Evolutionary conservation across 2,888 invertebrate genomes (phyloP).

Genomic region (Pyralis farinalis): DNA sequence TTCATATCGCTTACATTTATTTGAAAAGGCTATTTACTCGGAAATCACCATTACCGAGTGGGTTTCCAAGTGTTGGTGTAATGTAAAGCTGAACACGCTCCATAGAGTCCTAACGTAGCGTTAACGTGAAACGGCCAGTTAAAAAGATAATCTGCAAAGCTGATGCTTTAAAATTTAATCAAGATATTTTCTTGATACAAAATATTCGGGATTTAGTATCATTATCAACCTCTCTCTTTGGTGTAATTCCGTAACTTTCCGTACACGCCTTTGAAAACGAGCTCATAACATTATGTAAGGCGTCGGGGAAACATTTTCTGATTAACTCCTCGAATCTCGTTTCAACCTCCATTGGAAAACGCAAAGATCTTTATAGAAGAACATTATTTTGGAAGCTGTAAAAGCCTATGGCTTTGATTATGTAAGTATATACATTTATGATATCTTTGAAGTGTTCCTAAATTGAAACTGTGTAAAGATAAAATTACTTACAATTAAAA

Average conservation of each 20-base stretch:
- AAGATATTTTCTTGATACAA: slow-evolving; percentile 8
- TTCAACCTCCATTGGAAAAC: slow-evolving; percentile 1
- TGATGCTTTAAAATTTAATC: slow-evolving; percentile 14
- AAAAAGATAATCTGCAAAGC: slow-evolving; percentile 7
- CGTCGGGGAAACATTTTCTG: slow-evolving; percentile 18
- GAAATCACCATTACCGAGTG: background rate
- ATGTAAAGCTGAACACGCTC: slow-evolving; percentile 4
- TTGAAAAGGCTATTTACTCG: background rate
- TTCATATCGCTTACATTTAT: too few relatives aligned
- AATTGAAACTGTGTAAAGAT: too few relatives aligned
- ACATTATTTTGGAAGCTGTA: too few relatives aligned
- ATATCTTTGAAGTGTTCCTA: too few relatives aligned
- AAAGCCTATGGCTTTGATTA: too few relatives aligned
- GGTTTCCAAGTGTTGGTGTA: background rate
- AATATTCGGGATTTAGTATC: slow-evolving; percentile 13
- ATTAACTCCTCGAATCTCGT: slow-evolving; percentile 20
- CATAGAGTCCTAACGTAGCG: slow-evolving; percentile 3
- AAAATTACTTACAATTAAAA: too few relatives aligned
- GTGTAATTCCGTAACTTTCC: slow-evolving; percentile 11
- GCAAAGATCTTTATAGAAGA: background rate
- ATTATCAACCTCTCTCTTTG: slow-evolving; percentile 11
- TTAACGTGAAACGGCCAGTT: background rate
- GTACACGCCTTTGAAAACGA: slow-evolving; percentile 10
- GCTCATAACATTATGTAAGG: slow-evolving; percentile 14
- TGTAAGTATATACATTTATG: too few relatives aligned